These are phyloP conservation scores for Abrostola triplasia DNA, from an alignment of 2,888 invertebrate species.

Conservation along the genomic window DNA sequence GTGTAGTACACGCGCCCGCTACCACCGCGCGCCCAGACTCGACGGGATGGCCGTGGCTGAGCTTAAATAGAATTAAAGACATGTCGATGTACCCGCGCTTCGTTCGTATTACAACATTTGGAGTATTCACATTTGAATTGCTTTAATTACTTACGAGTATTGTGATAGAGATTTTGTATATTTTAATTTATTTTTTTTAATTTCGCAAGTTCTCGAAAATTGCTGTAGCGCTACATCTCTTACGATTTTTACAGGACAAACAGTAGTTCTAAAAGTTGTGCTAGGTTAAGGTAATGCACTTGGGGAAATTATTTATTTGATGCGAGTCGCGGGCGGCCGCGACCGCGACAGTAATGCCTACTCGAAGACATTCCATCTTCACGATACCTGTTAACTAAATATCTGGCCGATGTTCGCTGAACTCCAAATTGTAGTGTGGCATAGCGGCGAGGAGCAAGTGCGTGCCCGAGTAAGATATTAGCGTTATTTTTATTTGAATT, in stretches of 20 bases:
- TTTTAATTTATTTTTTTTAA: slow-evolving; percentile 88
- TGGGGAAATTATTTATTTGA: slow-evolving; percentile 76
- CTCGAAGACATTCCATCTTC: slow-evolving; percentile 81
- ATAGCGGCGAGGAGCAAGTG: slow-evolving; percentile 71
- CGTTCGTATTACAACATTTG: slow-evolving; percentile 84
- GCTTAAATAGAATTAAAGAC: slow-evolving; percentile 62
- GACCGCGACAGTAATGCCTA: slow-evolving; percentile 58
- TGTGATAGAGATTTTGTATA: slow-evolving; percentile 89
- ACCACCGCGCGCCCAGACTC: slow-evolving; percentile 43
- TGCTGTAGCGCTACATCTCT: slow-evolving; percentile 85
- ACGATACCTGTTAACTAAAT: slow-evolving; percentile 61
- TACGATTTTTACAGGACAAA: slow-evolving; percentile 79
- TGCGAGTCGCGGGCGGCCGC: slow-evolving; percentile 56
- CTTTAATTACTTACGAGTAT: slow-evolving; percentile 89
- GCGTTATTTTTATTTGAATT: slow-evolving; percentile 87
- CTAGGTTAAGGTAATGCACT: slow-evolving; percentile 85
- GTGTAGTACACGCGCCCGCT: slow-evolving; percentile 72
- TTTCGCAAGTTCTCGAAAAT: slow-evolving; percentile 85
- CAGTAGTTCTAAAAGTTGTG: slow-evolving; percentile 83
- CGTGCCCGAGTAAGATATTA: slow-evolving; percentile 88
- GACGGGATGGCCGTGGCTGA: slow-evolving; percentile 49
- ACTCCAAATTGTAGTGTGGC: slow-evolving; percentile 69
- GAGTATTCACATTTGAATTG: slow-evolving; percentile 88
- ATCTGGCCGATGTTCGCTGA: slow-evolving; percentile 63
- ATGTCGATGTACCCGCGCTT: slow-evolving; percentile 75